These are phyloP conservation scores for Brachyhypopomus gauderio DNA, from an alignment of 2,113 vertebrate genomes.

Conservation along the genomic window DNA sequence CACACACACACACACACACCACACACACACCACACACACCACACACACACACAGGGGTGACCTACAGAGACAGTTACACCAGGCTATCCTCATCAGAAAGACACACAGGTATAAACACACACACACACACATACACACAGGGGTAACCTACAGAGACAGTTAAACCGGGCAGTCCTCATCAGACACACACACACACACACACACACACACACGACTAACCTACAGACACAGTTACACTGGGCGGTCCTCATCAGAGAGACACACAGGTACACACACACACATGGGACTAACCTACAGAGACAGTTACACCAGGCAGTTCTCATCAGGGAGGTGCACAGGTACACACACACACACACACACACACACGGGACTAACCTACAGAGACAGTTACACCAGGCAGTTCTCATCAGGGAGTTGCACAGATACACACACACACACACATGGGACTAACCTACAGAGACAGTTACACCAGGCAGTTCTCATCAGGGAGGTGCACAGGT, in stretches of 20 bases:
- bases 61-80: no score
- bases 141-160: conserved; percentile 84
- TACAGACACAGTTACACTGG: no score
- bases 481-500: conserved; percentile 87
- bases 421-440: no score
- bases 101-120: no score
- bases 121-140: no score
- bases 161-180: conserved; percentile 91
- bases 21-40: no score
- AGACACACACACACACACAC: conserved; percentile 83
- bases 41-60: neutral
- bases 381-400: conserved; percentile 89
- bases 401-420: conserved; percentile 55
- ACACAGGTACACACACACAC: no score
- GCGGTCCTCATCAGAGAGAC: no score
- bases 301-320: conserved; percentile 92
- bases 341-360: conserved; percentile 10
- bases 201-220: no score
- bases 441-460: conserved; percentile 81
- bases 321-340: conserved; percentile 87
- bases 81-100: no score
- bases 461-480: conserved; percentile 92
- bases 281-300: conserved; percentile 81
- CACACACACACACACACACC: neutral
- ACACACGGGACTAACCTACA: conserved; percentile 77